These are phyloP conservation scores for Otocyon megalotis DNA, from an alignment of 2,113 vertebrate species.

Conservation along the genomic window DNA sequence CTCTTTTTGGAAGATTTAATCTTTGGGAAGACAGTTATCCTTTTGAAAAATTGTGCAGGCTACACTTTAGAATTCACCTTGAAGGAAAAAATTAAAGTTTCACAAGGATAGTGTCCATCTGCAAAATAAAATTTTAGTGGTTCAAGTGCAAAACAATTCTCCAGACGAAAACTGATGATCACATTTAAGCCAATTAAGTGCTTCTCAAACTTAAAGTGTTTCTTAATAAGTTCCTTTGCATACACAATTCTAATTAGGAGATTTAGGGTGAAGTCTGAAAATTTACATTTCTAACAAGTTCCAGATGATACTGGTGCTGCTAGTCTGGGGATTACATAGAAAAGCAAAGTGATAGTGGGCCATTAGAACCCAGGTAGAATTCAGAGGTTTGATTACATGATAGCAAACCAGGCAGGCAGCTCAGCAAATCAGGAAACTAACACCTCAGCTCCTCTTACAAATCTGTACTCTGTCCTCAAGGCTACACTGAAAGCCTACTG, in stretches of 20 bases:
- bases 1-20: background rate
- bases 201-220: background rate
- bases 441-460: background rate
- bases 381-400: background rate
- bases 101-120: background rate
- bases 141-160: background rate
- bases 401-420: background rate
- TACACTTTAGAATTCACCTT: background rate
- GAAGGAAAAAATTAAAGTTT: conserved; percentile 7
- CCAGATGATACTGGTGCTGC: background rate
- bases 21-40: background rate
- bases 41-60: background rate
- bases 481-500: background rate
- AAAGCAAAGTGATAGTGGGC: background rate
- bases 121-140: background rate
- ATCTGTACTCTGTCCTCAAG: background rate
- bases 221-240: background rate
- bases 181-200: background rate
- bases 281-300: background rate
- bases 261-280: background rate
- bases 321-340: background rate
- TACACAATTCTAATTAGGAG: background rate
- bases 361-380: background rate
- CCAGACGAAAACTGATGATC: background rate
- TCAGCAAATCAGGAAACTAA: background rate